A percentile compares a stretch with the other conserved stretches of the same genome.
These are phyloP conservation scores for Ailuropoda melanoleuca DNA, from an alignment of 2,113 vertebrate species.

Conservation along the genomic window DNA sequence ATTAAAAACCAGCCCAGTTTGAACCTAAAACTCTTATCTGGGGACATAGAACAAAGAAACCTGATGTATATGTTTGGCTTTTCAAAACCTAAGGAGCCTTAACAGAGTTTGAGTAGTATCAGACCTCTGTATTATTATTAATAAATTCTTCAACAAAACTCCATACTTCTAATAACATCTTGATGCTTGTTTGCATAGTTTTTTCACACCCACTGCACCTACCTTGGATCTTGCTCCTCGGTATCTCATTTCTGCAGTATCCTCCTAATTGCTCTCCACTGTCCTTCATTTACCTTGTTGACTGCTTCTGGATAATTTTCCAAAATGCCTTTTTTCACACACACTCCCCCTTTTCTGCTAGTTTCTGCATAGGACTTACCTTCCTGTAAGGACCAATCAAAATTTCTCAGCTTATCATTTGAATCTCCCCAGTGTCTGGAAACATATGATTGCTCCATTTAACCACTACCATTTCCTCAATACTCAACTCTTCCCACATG, in stretches of 20 bases:
- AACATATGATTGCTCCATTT: background rate
- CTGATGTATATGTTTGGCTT: background rate
- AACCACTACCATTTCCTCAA: background rate
- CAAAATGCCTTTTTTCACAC: background rate
- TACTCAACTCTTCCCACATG: background rate
- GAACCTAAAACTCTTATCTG: background rate
- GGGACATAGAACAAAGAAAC: background rate
- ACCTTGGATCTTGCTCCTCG: background rate
- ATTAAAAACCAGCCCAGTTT: background rate
- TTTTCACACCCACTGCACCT: background rate
- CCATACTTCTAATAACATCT: background rate
- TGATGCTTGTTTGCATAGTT: too few relatives aligned
- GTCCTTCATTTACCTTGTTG: background rate
- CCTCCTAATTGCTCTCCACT: background rate
- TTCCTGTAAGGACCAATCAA: background rate
- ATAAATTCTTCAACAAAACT: background rate
- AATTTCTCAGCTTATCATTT: background rate
- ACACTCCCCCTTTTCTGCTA: background rate
- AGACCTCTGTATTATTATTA: background rate
- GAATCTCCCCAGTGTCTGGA: background rate
- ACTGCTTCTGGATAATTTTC: background rate
- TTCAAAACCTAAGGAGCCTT: background rate
- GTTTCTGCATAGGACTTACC: background rate
- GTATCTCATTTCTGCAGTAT: background rate
- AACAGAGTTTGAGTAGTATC: background rate